phyloP scores from a whole-genome alignment of 2,113 vertebrate genomes.

The Osmerus mordax region DNA sequence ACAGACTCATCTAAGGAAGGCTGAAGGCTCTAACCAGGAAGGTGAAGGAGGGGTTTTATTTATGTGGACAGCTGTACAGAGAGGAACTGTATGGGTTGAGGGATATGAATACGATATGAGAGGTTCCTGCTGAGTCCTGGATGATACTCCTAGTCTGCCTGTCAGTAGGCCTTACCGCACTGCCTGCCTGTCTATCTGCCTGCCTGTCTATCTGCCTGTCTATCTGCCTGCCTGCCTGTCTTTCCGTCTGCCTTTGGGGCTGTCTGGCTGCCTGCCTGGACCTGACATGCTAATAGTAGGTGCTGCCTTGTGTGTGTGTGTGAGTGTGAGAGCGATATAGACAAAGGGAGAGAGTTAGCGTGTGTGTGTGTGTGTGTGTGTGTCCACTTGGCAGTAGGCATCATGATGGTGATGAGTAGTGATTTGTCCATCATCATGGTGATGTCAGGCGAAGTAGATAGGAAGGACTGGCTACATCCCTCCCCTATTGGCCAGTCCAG shows the following conservation, averaged over 20 bases:
- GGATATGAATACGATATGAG: no score
- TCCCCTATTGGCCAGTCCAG: background rate
- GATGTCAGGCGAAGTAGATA: background rate
- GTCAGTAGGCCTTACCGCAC: no score
- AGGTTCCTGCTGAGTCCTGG: no score
- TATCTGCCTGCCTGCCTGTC: background rate
- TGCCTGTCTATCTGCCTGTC: background rate
- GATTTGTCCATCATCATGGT: slow-evolving; percentile 8
- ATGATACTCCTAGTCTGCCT: no score
- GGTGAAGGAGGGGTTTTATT: no score
- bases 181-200: no score
- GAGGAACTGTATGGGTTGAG: no score
- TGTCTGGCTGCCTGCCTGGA: background rate
- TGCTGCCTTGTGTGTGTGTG: background rate
- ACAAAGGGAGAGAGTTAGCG: no score
- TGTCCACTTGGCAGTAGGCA: background rate
- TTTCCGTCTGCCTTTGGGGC: slow-evolving; percentile 1
- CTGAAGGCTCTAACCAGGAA: background rate
- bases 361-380: background rate
- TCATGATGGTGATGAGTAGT: background rate
- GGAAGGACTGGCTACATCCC: background rate
- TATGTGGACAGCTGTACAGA: no score
- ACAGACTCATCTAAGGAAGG: slow-evolving; percentile 12
- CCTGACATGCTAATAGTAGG: no score
- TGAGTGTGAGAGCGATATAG: background rate